Conservation (phyloP, 2,113 vertebrate species). For the Nestor notabilis region DNA sequence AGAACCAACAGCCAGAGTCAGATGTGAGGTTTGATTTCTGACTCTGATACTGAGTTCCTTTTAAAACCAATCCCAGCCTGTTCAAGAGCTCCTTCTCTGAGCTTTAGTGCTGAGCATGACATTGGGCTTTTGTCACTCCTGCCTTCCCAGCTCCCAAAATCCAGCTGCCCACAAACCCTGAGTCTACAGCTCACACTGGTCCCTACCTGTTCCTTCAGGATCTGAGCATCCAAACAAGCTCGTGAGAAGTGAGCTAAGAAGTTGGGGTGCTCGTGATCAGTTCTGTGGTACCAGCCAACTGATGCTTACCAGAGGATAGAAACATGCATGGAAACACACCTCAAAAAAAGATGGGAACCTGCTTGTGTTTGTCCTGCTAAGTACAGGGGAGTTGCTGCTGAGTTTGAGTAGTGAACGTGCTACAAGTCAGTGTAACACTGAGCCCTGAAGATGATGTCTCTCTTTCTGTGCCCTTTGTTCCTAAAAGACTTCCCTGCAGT, state of each 20-base stretch:
- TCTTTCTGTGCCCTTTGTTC: neutral
- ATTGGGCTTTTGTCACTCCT: neutral
- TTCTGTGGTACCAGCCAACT: neutral
- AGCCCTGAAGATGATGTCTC: neutral
- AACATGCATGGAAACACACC: neutral
- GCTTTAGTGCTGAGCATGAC: neutral
- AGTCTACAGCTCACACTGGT: neutral
- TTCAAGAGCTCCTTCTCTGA: neutral
- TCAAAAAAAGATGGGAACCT: neutral
- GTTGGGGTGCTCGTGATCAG: accelerated
- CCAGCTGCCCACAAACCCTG: neutral
- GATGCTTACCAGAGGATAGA: neutral
- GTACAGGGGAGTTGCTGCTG: neutral
- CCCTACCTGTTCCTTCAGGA: neutral
- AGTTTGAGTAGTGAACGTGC: neutral
- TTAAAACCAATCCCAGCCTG: neutral
- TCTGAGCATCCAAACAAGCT: neutral
- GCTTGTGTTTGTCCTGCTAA: neutral
- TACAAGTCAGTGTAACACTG: neutral
- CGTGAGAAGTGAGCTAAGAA: neutral
- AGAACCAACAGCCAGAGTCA: accelerated
- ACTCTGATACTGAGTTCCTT: neutral
- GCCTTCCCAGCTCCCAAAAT: neutral
- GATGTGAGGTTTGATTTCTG: neutral
- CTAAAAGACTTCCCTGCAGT: slow-evolving; percentile 19